Evolutionary conservation across 1,140 invertebrate species (phyloP), one percentile per base, ranked within the genome.

Genomic region (Bilobella aurantiaca): DNA sequence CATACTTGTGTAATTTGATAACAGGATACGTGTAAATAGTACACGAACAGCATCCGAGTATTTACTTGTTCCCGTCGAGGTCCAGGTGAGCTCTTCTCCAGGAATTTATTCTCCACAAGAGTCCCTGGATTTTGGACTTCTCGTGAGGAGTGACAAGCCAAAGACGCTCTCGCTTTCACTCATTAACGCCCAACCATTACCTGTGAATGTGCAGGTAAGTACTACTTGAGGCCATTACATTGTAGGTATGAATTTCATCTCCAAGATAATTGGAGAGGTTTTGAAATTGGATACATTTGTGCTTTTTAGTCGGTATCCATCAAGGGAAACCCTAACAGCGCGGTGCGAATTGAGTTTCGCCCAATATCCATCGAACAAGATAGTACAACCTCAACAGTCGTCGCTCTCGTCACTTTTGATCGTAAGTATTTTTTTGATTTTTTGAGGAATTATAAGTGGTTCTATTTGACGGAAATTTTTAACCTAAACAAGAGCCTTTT

Each of bases 61-160:
- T 66, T 78, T 88, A 56, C 85, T 93, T 65, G 82, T 93, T 64
- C 90, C 90, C 27, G 80, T 93, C n/a, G 90, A 93, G 79, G 84
- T 93, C 23, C 89, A 93, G 82, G 90, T 94, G 47, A 81, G 85
- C 65, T 81, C 84, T 58, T 75, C 79, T 73, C 82, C 86, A 72
- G 87, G 89, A 60, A 80, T 92, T 61, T 91, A 89, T 78, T 83
- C 86, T 49, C 83, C 86, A 47, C 84, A 85, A 73, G 88, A 90
- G 66, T 78, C 86, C 67, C 81, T 93, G 42, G 89, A 94, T 79
- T 92, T 94, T 79, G 91, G 90, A 68, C 82, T 90, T 69, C 80
- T 89, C 56, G 84, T 87, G 46, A 83, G 83, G 29, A 77, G 85
- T 70, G 86, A 88, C 75, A 77, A 80, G 58, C 84, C 86, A 8